phyloP scores from a whole-genome alignment of 2,888 invertebrate genomes.

The Cephalotes varians region DNA sequence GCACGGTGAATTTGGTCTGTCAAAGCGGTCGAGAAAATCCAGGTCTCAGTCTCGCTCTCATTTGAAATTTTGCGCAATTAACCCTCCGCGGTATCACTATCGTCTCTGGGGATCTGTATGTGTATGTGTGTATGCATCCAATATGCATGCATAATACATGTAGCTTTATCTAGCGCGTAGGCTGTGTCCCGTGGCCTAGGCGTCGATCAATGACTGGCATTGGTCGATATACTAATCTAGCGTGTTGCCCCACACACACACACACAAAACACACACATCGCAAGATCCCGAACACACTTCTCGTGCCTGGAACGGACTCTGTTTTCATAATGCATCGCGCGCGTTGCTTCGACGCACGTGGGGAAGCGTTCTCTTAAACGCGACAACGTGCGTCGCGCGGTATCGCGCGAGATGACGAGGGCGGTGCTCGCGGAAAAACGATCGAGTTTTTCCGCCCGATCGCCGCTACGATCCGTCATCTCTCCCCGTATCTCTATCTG shows the following conservation, averaged over 20 bases:
- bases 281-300: neutral
- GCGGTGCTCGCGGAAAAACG: neutral
- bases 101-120: conserved; percentile 7
- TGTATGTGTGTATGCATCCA: conserved; percentile 23
- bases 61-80: conserved; percentile 49
- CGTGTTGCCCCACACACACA: conserved; percentile 29
- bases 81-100: conserved; percentile 39
- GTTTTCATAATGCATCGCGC: neutral
- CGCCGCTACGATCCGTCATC: neutral
- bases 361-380: neutral
- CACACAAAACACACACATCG: neutral
- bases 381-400: neutral
- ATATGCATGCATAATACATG: conserved; percentile 66
- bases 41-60: conserved; percentile 20
- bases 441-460: neutral
- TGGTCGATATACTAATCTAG: conserved; percentile 68
- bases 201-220: conserved; percentile 70
- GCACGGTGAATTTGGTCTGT: neutral
- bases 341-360: neutral
- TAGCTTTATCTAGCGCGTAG: conserved; percentile 64
- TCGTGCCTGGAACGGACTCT: neutral
- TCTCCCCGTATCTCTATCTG: neutral
- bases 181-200: conserved; percentile 48
- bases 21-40: neutral
- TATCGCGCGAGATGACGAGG: neutral